phyloP scores from a whole-genome alignment of 2,888 invertebrate species.

The Rhimphoctona megacephalus region DNA sequence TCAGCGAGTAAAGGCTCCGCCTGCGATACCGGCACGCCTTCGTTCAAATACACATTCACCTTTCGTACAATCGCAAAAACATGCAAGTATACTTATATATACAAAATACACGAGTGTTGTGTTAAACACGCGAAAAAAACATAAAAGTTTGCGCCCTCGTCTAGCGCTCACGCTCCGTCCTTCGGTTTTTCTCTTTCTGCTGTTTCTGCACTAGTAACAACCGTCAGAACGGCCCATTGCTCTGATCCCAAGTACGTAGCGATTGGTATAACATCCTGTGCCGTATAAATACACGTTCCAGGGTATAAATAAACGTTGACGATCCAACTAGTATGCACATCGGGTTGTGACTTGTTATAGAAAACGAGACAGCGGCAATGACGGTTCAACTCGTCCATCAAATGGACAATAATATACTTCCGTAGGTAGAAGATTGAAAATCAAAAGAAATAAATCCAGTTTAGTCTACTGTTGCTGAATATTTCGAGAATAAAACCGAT shows the following conservation, averaged over 20 bases:
- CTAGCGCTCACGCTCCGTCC: conserved; percentile 1
- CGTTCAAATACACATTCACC: conserved; percentile 63
- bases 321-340: conserved; percentile 33
- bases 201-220: conserved; percentile 22
- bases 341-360: background rate
- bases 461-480: background rate
- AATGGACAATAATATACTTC: background rate
- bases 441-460: background rate
- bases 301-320: background rate
- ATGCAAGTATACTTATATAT: conserved; percentile 18
- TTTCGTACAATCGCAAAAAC: conserved; percentile 38
- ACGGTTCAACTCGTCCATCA: background rate
- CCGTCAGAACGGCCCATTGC: conserved; percentile 27
- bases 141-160: conserved; percentile 52
- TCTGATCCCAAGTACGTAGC: conserved; percentile 25
- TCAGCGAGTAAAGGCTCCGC: conserved; percentile 80
- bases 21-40: conserved; percentile 75
- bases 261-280: conserved; percentile 5
- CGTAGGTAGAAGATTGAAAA: background rate
- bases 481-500: background rate
- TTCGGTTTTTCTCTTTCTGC: background rate
- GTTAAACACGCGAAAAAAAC: conserved; percentile 54
- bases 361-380: background rate
- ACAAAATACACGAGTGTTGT: background rate
- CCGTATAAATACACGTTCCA: background rate